Percentiles rank a stretch among this genome's conserved stretches.
These are phyloP conservation scores for Athene cunicularia DNA, from an alignment of 2,113 vertebrate species.

Conservation along the genomic window DNA sequence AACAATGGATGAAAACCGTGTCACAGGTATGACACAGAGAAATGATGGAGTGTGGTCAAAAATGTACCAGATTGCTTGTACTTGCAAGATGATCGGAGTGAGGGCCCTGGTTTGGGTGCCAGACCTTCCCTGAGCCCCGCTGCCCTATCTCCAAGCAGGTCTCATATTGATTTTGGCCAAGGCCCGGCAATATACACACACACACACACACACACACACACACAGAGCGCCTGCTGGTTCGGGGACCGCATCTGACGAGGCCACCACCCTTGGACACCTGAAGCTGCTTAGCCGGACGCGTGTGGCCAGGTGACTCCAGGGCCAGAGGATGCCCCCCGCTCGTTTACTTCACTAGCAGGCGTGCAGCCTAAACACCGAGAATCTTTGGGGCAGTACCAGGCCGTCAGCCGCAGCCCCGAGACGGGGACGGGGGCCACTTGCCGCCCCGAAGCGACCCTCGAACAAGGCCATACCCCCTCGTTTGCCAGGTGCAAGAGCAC, in stretches of 20 bases:
- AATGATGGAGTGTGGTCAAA: accelerated
- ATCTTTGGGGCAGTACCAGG: neutral
- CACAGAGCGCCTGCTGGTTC: accelerated
- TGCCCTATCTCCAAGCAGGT: accelerated
- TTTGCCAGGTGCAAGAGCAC: neutral
- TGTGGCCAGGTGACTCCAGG: neutral
- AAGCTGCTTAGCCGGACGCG: accelerated
- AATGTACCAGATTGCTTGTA: accelerated
- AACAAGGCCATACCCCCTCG: neutral
- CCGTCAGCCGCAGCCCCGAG: neutral
- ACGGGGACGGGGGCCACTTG: accelerated
- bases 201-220: no score
- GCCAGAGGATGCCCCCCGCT: neutral
- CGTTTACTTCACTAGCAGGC: no score
- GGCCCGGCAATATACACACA: no score
- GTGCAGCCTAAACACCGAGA: neutral
- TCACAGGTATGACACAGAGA: neutral
- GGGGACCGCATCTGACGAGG: accelerated
- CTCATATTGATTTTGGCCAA: accelerated
- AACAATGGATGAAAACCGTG: accelerated
- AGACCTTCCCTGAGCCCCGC: neutral
- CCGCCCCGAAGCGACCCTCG: neutral
- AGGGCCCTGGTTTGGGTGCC: neutral
- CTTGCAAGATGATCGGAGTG: accelerated
- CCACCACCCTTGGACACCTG: accelerated